These are phyloP conservation scores for Melinaea marsaeus DNA, from an alignment of 2,888 invertebrate species.

Conservation along the genomic window DNA sequence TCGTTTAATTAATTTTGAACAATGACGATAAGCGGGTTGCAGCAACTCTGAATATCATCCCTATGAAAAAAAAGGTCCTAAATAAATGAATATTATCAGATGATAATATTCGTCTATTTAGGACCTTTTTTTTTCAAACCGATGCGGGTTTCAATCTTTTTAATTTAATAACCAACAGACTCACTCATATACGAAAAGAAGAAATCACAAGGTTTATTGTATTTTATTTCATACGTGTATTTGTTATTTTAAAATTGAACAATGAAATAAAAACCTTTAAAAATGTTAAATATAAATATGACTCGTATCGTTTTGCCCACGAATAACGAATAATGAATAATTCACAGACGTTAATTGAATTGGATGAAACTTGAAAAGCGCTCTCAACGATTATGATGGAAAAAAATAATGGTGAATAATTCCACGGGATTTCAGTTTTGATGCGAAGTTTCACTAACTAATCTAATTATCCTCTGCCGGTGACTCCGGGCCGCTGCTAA, in stretches of 20 bases:
- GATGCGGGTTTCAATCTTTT: no score
- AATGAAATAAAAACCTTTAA: neutral
- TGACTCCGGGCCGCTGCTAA: constrained; percentile 29
- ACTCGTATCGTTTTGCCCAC: constrained; percentile 5
- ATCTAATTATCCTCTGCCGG: constrained; percentile 56
- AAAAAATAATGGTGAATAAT: constrained; percentile 26
- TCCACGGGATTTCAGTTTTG: constrained; percentile 48
- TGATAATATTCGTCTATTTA: no score
- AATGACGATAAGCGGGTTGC: no score
- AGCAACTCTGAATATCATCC: no score
- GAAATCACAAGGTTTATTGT: no score
- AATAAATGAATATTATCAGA: no score
- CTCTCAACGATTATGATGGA: constrained; percentile 17
- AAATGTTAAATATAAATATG: constrained; percentile 5
- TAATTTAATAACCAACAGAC: no score
- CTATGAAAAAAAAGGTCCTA: no score
- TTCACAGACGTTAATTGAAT: constrained; percentile 18
- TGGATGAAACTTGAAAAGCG: constrained; percentile 15
- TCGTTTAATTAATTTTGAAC: no score
- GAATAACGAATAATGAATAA: constrained; percentile 6
- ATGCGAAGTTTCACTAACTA: constrained; percentile 61
- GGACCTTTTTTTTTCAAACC: no score
- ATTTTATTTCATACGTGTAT: no score
- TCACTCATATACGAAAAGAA: no score
- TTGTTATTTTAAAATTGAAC: neutral